Conservation (phyloP, 2,113 vertebrate genomes). For the Dipodomys spectabilis region DNA sequence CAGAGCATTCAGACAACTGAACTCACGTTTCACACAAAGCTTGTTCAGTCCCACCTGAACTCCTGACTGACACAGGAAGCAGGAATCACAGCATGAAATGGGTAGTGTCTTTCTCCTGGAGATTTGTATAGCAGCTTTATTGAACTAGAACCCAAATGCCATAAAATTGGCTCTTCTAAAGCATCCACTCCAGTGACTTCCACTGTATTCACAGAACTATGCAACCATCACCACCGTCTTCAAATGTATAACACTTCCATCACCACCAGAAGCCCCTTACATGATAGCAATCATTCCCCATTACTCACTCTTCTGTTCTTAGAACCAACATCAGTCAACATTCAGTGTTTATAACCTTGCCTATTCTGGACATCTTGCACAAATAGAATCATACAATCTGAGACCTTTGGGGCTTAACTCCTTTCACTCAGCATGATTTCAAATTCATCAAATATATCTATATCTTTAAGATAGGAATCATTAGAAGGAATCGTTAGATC, state of each 20-base stretch:
- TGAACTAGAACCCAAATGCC: not conserved
- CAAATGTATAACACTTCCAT: not conserved
- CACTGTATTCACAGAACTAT: not conserved
- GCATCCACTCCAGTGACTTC: not conserved
- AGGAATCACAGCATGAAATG: not conserved
- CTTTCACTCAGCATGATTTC: not conserved
- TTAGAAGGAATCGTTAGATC: too few relatives aligned
- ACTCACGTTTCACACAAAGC: not conserved
- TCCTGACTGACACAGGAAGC: not conserved
- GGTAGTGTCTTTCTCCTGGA: not conserved
- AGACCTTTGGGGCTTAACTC: not conserved
- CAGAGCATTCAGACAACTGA: not conserved
- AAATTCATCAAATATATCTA: not conserved
- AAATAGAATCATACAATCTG: not conserved
- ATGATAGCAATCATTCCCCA: not conserved
- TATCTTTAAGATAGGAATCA: too few relatives aligned
- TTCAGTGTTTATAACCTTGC: not conserved
- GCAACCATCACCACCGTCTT: not conserved
- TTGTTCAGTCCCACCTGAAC: too few relatives aligned
- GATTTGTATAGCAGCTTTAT: not conserved
- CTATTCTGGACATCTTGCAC: not conserved
- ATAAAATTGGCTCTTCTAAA: not conserved
- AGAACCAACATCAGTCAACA: not conserved
- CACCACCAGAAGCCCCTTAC: not conserved
- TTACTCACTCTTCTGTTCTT: not conserved